Conservation (phyloP, 2,797 vertebrate genomes). For the Danio tinwini region DNA sequence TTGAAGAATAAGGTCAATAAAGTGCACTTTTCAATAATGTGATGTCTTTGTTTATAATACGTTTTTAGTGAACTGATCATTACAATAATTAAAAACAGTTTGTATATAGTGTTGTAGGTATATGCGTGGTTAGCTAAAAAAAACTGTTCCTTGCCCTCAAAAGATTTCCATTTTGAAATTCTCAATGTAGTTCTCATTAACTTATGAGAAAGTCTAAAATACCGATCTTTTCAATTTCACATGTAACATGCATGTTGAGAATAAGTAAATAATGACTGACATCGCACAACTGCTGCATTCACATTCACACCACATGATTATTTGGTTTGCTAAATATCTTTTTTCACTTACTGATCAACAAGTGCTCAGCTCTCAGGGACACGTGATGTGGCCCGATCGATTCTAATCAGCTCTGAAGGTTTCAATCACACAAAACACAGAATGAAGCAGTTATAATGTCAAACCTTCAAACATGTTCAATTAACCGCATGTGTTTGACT, state of each 20-base stretch:
- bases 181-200: neutral
- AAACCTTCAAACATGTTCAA: slow-evolving; percentile 3
- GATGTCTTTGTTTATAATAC: too few relatives aligned
- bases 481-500: neutral
- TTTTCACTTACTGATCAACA: neutral
- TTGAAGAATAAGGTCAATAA: too few relatives aligned
- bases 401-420: slow-evolving; percentile 9
- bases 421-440: neutral
- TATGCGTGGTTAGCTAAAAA: too few relatives aligned
- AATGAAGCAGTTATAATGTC: slow-evolving; percentile 7
- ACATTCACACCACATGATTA: too few relatives aligned
- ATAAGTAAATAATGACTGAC: neutral
- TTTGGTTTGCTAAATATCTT: neutral
- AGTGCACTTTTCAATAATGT: too few relatives aligned
- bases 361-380: neutral
- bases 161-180: neutral
- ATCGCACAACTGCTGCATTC: neutral
- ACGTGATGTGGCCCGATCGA: neutral
- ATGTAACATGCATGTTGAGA: neutral
- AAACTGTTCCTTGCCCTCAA: too few relatives aligned
- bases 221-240: neutral
- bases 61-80: too few relatives aligned
- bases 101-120: too few relatives aligned
- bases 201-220: neutral
- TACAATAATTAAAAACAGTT: too few relatives aligned